A percentile compares a stretch with the other conserved stretches of the same genome.
These are phyloP conservation scores for Streptopelia turtur DNA, from an alignment of 2,797 vertebrate species.

Conservation along the genomic window DNA sequence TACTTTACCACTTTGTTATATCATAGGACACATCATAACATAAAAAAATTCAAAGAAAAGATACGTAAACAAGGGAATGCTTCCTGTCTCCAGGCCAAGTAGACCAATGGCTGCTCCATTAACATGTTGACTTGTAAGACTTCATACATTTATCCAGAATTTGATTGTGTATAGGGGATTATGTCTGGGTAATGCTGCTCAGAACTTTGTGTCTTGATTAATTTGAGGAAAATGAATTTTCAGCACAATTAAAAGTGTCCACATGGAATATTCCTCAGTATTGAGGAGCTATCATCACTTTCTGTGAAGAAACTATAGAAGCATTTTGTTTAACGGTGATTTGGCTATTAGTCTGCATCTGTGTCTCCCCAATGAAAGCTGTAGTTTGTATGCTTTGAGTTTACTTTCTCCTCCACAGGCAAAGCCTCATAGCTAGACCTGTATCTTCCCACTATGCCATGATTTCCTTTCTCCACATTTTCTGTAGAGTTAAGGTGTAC, in stretches of 20 bases:
- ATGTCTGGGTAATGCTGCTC: background rate
- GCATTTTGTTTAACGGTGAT: background rate
- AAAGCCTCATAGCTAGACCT: background rate
- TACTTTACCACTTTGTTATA: background rate
- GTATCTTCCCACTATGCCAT: background rate
- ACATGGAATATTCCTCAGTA: background rate
- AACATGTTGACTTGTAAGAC: background rate
- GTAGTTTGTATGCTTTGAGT: background rate
- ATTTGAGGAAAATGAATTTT: background rate
- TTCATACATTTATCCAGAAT: background rate
- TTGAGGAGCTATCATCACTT: background rate
- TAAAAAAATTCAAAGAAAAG: background rate
- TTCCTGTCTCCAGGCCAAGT: background rate
- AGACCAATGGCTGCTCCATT: background rate
- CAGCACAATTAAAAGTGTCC: background rate
- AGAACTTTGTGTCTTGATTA: background rate
- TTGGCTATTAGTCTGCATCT: background rate
- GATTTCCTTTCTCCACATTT: background rate
- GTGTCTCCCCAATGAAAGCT: background rate
- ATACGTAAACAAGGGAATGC: background rate
- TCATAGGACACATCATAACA: background rate
- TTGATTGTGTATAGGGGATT: background rate
- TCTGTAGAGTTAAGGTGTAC: background rate
- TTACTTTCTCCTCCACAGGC: background rate
- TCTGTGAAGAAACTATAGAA: background rate